Base-by-base conservation (phyloP, 2,797 vertebrate genomes). In the Acipenser oxyrinchus region DNA sequence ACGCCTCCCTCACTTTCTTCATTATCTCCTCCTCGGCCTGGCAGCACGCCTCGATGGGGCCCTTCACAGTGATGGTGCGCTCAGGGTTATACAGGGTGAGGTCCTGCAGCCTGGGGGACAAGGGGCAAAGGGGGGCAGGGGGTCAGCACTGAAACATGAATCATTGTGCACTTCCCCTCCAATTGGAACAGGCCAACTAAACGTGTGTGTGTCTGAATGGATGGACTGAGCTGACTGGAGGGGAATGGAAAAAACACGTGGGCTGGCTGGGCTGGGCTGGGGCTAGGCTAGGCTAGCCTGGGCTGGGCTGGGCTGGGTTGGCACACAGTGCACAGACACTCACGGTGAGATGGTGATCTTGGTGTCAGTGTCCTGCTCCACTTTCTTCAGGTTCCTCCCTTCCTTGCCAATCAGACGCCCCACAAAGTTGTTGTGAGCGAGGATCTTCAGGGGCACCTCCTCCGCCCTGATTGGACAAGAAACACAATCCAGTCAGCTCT, bases 341-440 rank as follows among this genome's bases (percentile, higher is more conserved):
- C 85, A 98, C 94, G 94, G 93, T 0, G 95, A 97, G 80, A 98
- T 98, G 80, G 95, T 98, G 85, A 98, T 97, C 77, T 98, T 98
- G 1, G 95, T 96, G 81, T 95, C 93, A 0, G 95, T 98, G 84
- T 98, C 95, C 80, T 96, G 95, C 71, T 98, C 95, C 48, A 98
- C 93, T 73, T 98, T 97, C 78, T 98, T 98, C 78, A 98, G 76
- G 83, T 98, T 97, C 48, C 94, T 87, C 13, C 95, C 95, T 71
- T 98, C 95, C 71, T 97, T 98, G 68, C 95, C 95, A 0, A 98
- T 98, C 75, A 98, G 85, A 50, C 95, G 92, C 18, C 95, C 94
- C 4, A 97, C 95, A 3, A 97, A 98, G 84, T 96, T 98, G 79
- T 98, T 98, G 77, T 98, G 95, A 65, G 94, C 94, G 76, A 98